These are phyloP conservation scores for Ecdyonurus torrentis DNA, from an alignment of 2,888 invertebrate genomes.

Conservation along the genomic window DNA sequence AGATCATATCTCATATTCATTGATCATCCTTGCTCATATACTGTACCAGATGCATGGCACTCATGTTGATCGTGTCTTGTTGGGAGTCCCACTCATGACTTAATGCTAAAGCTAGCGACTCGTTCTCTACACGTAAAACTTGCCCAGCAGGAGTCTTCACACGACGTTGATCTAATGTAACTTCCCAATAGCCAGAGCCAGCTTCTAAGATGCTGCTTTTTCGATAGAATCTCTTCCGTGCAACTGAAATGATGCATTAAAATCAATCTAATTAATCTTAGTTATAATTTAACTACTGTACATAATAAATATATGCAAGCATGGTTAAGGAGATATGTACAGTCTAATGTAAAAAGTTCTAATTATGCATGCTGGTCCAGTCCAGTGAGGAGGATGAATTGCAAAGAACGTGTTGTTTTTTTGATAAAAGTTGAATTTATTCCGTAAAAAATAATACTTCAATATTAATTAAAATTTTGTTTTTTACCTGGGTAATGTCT, in stretches of 20 bases:
- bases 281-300: too few relatives aligned
- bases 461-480: background rate
- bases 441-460: too few relatives aligned
- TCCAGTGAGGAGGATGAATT: too few relatives aligned
- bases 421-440: too few relatives aligned
- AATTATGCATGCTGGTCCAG: too few relatives aligned
- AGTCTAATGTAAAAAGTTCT: too few relatives aligned
- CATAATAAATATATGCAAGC: too few relatives aligned
- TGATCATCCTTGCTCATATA: too few relatives aligned
- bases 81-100: slow-evolving; percentile 92
- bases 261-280: background rate
- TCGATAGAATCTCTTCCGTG: slow-evolving; percentile 50
- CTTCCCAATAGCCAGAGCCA: slow-evolving; percentile 53
- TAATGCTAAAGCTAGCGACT: slow-evolving; percentile 80
- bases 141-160: slow-evolving; percentile 79
- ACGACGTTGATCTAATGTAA: slow-evolving; percentile 74
- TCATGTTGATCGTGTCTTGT: slow-evolving; percentile 52
- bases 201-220: slow-evolving; percentile 51
- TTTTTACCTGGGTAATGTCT: background rate
- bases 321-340: too few relatives aligned
- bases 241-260: background rate
- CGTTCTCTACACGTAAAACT: slow-evolving; percentile 57
- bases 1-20: too few relatives aligned
- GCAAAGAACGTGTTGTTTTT: too few relatives aligned
- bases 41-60: slow-evolving; percentile 78